Evolutionary conservation across 2,113 vertebrate species (phyloP), one percentile per base, ranked within the genome.

Genomic region (Oriolus oriolus): DNA sequence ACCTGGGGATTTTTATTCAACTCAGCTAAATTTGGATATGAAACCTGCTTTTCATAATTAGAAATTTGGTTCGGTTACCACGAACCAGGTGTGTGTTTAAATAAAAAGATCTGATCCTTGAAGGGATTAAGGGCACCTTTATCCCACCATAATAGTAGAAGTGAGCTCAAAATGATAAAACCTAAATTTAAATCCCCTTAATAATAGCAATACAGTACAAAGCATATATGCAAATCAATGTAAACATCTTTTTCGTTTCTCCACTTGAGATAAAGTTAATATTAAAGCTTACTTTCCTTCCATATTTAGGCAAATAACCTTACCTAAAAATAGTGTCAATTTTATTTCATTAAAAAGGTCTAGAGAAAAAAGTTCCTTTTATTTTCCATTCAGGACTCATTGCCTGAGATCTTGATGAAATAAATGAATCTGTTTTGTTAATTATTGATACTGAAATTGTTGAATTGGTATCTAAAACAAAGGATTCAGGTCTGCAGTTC

Each of bases 261-360:
- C 16, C 60, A 41, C 64, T 68, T 89, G 56, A 84, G 66, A 90
- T 75, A 76, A 93, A 87, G 73, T 90, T 84, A 84, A 42, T 76
- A 41, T 52, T 89, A 86, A 45, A 84, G 52, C 81, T 90, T 85
- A n/a, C 45, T 92, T 93, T 94, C 77, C 87, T 69, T 85, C 76
- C 68, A 81, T 79, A 93, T 94, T 85, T 84, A 95, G 93, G 90
- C 75, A 96, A 95, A 95, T 94, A 90, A 50, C 35, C 49, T 94
- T 93, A 52, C 80, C 74, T 81, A 88, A 93, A 93, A 94, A 35
- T 69, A 57, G 65, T 6, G 4, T 82, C 57, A 21, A 47, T 52
- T 41, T 92, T 71, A 65, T 65, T 50, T 45, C 23, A 42, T 73
- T 78, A 13, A 71, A 92, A 92, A 94, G 66, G 87, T 68, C 17